Percentiles rank a stretch among this genome's conserved stretches.
Conservation (phyloP, 2,888 invertebrate species). For the Xanthorhoe designata region DNA sequence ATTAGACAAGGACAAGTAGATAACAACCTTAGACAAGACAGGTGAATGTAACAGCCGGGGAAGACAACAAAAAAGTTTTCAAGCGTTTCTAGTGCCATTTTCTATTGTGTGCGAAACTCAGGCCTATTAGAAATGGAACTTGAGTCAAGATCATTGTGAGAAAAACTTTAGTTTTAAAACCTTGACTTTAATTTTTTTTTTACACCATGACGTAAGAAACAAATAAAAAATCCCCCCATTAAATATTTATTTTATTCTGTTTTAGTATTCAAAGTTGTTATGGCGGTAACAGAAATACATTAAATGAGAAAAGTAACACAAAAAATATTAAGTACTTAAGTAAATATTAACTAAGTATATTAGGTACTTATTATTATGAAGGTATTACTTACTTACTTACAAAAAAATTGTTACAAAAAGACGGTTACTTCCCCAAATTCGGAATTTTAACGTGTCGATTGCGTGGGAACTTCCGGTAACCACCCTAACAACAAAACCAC, state of each 20-base stretch:
- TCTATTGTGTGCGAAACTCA: conserved; percentile 61
- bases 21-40: conserved; percentile 67
- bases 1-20: conserved; percentile 71
- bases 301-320: too few relatives aligned
- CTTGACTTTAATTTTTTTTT: background rate
- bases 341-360: too few relatives aligned
- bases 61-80: conserved; percentile 76
- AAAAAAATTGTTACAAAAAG: conserved; percentile 6
- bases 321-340: too few relatives aligned
- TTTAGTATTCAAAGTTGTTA: too few relatives aligned
- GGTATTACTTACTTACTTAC: too few relatives aligned
- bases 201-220: background rate
- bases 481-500: conserved; percentile 21
- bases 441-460: conserved; percentile 47
- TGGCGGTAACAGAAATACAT: too few relatives aligned
- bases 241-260: too few relatives aligned
- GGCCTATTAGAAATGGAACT: conserved; percentile 51
- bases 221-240: too few relatives aligned
- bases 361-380: background rate
- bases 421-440: conserved; percentile 46
- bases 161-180: conserved; percentile 6
- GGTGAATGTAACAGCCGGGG: conserved; percentile 77
- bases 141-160: conserved; percentile 38
- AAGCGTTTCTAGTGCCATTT: conserved; percentile 73
- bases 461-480: conserved; percentile 78